phyloP scores from a whole-genome alignment of 1,140 invertebrate species.

The Trachymyrmex cornetzi region DNA sequence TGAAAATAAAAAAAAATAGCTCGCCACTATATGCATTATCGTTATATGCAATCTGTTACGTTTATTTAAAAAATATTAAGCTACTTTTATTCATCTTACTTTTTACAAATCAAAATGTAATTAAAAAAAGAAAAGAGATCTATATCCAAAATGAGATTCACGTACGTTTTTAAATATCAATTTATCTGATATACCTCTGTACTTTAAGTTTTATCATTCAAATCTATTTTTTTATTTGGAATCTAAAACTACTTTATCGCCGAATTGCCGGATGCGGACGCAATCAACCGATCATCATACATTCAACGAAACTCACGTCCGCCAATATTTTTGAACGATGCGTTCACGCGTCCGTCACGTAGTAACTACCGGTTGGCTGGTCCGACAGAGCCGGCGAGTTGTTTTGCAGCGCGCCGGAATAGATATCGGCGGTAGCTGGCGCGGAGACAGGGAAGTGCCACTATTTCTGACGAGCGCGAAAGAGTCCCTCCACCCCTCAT shows the following conservation, averaged over 20 bases:
- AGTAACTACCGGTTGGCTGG: slow-evolving; percentile 67
- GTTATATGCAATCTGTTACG: background rate
- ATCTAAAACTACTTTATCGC: slow-evolving; percentile 2
- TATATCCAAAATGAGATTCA: background rate
- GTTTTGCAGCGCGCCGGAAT: slow-evolving; percentile 87
- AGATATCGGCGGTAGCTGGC: slow-evolving; percentile 86
- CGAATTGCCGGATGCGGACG: background rate
- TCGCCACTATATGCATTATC: background rate
- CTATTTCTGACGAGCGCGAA: slow-evolving; percentile 86
- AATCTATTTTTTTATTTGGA: background rate
- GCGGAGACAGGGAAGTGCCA: slow-evolving; percentile 85
- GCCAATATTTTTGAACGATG: slow-evolving; percentile 61
- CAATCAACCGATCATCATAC: slow-evolving; percentile 14
- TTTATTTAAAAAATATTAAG: background rate
- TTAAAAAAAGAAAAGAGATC: background rate
- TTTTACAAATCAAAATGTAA: background rate
- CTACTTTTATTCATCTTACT: background rate
- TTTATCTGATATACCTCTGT: background rate
- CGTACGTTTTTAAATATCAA: background rate
- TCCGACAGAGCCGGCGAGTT: slow-evolving; percentile 77
- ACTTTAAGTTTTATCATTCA: background rate
- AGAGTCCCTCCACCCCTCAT: slow-evolving; percentile 38
- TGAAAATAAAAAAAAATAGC: background rate
- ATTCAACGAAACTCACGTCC: slow-evolving; percentile 1
- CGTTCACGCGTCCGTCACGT: slow-evolving; percentile 30